phyloP scores from a whole-genome alignment of 2,888 invertebrate genomes.

The Oscheius sp. region DNA sequence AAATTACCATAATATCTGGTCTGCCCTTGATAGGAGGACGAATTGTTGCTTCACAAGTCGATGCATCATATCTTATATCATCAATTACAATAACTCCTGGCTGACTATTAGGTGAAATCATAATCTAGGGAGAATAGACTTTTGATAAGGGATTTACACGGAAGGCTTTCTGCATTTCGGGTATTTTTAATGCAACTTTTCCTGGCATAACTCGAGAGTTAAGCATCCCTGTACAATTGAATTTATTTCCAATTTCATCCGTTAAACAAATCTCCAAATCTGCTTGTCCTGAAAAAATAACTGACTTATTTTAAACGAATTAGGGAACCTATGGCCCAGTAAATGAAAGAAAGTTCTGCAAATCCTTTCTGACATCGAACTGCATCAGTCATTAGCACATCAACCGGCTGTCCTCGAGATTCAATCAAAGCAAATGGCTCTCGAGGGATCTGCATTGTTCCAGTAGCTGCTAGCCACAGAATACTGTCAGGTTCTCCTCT shows the following conservation, averaged over 20 bases:
- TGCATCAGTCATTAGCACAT: slow-evolving; percentile 57
- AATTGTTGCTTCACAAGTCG: slow-evolving; percentile 42
- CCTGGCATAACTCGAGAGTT: slow-evolving; percentile 65
- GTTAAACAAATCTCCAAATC: slow-evolving; percentile 67
- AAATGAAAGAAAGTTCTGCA: slow-evolving; percentile 63
- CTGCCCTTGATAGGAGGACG: slow-evolving; percentile 29
- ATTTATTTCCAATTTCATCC: slow-evolving; percentile 51
- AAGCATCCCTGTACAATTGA: slow-evolving; percentile 68
- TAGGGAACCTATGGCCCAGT: slow-evolving; percentile 62
- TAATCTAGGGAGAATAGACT: not conserved
- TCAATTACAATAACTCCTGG: slow-evolving; percentile 64
- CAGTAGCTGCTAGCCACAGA: slow-evolving; percentile 68
- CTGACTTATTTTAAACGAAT: not conserved
- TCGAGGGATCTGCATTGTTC: slow-evolving; percentile 65
- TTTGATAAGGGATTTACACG: slow-evolving; percentile 41
- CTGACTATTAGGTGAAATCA: slow-evolving; percentile 44
- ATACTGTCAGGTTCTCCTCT: slow-evolving; percentile 67
- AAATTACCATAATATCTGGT: slow-evolving; percentile 44
- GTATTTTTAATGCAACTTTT: slow-evolving; percentile 66
- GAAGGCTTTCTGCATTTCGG: slow-evolving; percentile 61
- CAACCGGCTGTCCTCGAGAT: slow-evolving; percentile 57
- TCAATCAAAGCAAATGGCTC: slow-evolving; percentile 67
- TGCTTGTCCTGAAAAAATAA: slow-evolving; percentile 40
- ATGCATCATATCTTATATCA: slow-evolving; percentile 64
- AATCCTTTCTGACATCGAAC: slow-evolving; percentile 58